These are phyloP conservation scores for Podabrus alpinus DNA, from an alignment of 2,888 invertebrate genomes.

Conservation along the genomic window DNA sequence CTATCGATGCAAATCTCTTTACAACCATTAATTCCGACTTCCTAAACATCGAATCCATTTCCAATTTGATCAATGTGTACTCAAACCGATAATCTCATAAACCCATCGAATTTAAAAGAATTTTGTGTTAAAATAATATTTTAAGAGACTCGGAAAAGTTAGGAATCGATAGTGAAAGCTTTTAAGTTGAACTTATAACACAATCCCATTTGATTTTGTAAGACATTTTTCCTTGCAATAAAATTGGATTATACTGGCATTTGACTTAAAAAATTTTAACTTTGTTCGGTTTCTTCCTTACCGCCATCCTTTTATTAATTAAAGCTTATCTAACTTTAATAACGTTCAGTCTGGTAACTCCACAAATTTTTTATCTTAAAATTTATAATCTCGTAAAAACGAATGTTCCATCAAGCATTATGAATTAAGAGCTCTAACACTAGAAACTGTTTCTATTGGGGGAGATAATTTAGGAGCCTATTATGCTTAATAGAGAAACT, in stretches of 20 bases:
- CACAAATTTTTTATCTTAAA: background rate
- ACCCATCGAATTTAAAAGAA: background rate
- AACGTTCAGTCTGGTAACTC: background rate
- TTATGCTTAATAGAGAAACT: constrained; percentile 10
- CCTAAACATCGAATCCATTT: background rate
- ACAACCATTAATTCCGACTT: background rate
- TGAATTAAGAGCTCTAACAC: background rate
- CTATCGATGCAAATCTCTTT: background rate
- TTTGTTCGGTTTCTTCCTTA: background rate
- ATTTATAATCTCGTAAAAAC: background rate
- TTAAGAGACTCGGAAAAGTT: background rate
- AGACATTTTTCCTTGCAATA: background rate
- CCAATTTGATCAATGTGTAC: background rate
- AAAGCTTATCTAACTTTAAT: background rate
- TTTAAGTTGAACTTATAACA: background rate
- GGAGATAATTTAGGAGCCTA: constrained; percentile 7
- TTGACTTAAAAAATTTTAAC: background rate
- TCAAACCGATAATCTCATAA: background rate
- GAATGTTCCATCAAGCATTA: background rate
- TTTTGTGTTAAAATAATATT: background rate
- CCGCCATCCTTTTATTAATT: background rate
- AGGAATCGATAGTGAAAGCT: background rate
- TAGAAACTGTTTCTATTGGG: background rate
- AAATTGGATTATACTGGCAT: background rate
- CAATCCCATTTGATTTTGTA: background rate